A percentile compares a stretch with the other conserved stretches of the same genome.
Conservation (phyloP, 2,888 invertebrate species). For the Ormia ochracea region DNA sequence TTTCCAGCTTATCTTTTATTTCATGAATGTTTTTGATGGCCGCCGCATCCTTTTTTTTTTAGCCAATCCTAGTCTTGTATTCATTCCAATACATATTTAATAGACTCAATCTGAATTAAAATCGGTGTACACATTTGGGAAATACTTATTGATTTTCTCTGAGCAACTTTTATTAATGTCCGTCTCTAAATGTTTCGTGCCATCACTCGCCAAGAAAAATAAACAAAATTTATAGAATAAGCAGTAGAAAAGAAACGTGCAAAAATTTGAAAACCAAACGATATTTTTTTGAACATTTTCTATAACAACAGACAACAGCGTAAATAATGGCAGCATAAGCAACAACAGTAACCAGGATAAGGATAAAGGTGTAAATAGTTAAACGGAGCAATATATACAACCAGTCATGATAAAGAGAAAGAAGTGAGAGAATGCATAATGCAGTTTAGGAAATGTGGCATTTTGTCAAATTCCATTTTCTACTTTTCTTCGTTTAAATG, state of each 20-base stretch:
- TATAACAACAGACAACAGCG: conserved; percentile 3
- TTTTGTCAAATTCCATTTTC: conserved; percentile 24
- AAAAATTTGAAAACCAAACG: background rate
- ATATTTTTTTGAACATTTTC: conserved; percentile 8
- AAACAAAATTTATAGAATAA: background rate
- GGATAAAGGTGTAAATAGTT: background rate
- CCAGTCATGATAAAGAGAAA: conserved; percentile 9
- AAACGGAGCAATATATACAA: background rate
- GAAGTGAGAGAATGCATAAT: conserved; percentile 16
- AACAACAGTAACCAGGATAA: background rate
- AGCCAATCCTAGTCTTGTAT: background rate
- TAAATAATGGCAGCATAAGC: background rate
- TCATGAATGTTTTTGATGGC: background rate
- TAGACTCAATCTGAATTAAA: background rate
- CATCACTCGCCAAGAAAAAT: background rate
- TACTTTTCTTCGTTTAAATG: too few relatives aligned
- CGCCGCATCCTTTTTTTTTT: background rate
- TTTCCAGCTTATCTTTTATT: too few relatives aligned
- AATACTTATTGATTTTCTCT: background rate
- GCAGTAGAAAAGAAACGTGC: background rate
- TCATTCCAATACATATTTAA: background rate
- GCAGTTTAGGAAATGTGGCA: conserved; percentile 53
- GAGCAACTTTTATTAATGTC: background rate
- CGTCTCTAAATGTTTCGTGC: background rate
- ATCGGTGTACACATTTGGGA: background rate